Evolutionary conservation across 37 sponge, comb jelly and placozoan species (phyloP), one percentile per base, ranked within the genome.

Genomic region (Geodia barretti): DNA sequence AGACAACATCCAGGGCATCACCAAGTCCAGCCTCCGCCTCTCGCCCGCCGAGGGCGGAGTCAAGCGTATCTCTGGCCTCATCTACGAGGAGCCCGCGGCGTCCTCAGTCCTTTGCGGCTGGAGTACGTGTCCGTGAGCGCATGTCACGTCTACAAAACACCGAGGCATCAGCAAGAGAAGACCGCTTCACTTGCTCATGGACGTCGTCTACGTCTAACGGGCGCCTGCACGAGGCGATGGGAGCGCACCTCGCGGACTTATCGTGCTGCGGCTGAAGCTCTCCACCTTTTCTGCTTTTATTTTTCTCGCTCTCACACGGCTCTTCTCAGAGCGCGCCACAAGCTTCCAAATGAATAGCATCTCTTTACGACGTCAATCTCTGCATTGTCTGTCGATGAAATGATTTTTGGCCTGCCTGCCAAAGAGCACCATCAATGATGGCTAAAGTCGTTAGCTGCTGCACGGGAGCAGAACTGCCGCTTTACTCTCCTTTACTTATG

Each of bases 1-100:
- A 74, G 97, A 97, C 78, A 97, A 97, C 93, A 97, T 97, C 91
- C 97, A 97, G 80, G 97, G 97, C 0, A 97, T 97, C 85, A 97
- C 97, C 74, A 97, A 97, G 88, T 95, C 97, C 35, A 95, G 95
- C 58, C 94, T 97, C 91, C 83, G 97, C 35, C 97, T 95, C 89
- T 88, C 95, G 14, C 95, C 97, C 39, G 95, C 95, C 67, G 87
- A 95, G 81, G 97, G 97, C 43, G 97, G 97, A 67, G 97, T 97
- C 65, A 97, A 97, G 95, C 92, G 97, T 80, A 97, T 97, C 95
- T 86, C 88, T 60, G 97, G 97, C 33, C 93, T 97, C 43, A 97
- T 97, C 87, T 97, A 97, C 72, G 97, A 95, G 76, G 98, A 97
- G 89, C 98, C 33, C 93, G 98, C 40, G 98, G 98, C 70, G 98